These are phyloP conservation scores for Pararge aegeria DNA, from an alignment of 1,140 invertebrate species.

Conservation along the genomic window DNA sequence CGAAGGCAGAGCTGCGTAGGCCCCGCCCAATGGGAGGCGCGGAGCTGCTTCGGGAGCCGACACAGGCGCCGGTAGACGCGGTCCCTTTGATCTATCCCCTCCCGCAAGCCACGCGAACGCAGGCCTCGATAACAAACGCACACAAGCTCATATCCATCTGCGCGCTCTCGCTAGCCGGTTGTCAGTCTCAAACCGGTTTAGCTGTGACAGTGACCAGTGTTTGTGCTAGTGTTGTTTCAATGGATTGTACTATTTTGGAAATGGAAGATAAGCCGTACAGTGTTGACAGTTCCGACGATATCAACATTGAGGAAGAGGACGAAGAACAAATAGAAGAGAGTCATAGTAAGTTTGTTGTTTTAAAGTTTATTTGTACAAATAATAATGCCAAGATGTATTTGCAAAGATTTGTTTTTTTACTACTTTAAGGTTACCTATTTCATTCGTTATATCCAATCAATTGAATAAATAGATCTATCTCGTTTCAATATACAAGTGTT, in stretches of 20 bases:
- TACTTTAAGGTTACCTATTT: neutral
- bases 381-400: neutral
- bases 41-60: conserved; percentile 80
- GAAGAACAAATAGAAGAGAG: conserved; percentile 64
- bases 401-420: neutral
- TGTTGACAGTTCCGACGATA: conserved; percentile 74
- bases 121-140: conserved; percentile 60
- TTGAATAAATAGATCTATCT: too few relatives aligned
- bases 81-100: conserved; percentile 66
- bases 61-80: conserved; percentile 59
- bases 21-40: conserved; percentile 74
- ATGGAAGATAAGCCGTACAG: conserved; percentile 75
- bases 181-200: conserved; percentile 69
- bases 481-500: too few relatives aligned
- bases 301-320: conserved; percentile 71
- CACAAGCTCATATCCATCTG: conserved; percentile 67
- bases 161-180: conserved; percentile 71
- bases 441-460: too few relatives aligned
- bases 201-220: conserved; percentile 58
- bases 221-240: conserved; percentile 53
- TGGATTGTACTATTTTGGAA: conserved; percentile 63
- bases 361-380: neutral
- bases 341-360: conserved; percentile 54
- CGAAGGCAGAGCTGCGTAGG: conserved; percentile 66
- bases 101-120: conserved; percentile 43